Percentiles rank a stretch among this genome's conserved stretches.
phyloP scores from a whole-genome alignment of 2,797 vertebrate species.

The Amniataba percoides region DNA sequence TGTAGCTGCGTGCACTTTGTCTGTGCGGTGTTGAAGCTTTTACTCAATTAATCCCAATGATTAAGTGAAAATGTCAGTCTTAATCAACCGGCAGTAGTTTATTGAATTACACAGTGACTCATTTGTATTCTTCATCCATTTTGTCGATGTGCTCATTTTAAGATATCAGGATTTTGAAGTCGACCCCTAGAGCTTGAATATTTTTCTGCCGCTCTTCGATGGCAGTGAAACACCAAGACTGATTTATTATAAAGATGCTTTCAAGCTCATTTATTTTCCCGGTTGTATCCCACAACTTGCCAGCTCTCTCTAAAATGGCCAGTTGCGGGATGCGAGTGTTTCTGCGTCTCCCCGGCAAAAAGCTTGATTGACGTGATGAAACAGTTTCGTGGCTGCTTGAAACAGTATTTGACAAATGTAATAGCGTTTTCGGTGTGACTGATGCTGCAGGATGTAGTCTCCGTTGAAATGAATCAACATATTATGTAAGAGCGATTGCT shows the following conservation, averaged over 20 bases:
- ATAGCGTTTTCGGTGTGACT: constrained; percentile 51
- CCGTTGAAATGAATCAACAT: constrained; percentile 65
- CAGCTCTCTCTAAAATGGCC: constrained; percentile 21
- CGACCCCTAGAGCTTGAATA: constrained; percentile 24
- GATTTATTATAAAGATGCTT: constrained; percentile 26
- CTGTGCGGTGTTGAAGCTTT: constrained; percentile 17
- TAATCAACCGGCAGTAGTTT: constrained; percentile 23
- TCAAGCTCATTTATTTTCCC: constrained; percentile 7
- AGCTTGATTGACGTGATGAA: constrained; percentile 52
- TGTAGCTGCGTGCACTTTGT: constrained; percentile 18
- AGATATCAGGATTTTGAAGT: constrained; percentile 33
- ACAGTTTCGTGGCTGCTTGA: constrained; percentile 50
- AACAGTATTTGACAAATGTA: constrained; percentile 53
- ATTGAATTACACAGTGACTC: constrained; percentile 31
- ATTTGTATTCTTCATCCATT: constrained; percentile 57
- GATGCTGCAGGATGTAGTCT: constrained; percentile 64
- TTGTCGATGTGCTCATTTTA: constrained; percentile 31
- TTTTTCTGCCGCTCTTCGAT: constrained; percentile 6
- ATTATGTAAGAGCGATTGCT: constrained; percentile 72
- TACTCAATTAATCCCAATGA: constrained; percentile 27
- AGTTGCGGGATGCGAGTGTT: constrained; percentile 26
- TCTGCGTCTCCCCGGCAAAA: constrained; percentile 15
- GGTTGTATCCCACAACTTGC: constrained; percentile 7
- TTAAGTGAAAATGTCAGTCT: constrained; percentile 21
- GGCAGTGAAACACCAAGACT: constrained; percentile 7